Evolutionary conservation across 2,888 invertebrate genomes (phyloP).

Genomic region (Rosalia funebris): DNA sequence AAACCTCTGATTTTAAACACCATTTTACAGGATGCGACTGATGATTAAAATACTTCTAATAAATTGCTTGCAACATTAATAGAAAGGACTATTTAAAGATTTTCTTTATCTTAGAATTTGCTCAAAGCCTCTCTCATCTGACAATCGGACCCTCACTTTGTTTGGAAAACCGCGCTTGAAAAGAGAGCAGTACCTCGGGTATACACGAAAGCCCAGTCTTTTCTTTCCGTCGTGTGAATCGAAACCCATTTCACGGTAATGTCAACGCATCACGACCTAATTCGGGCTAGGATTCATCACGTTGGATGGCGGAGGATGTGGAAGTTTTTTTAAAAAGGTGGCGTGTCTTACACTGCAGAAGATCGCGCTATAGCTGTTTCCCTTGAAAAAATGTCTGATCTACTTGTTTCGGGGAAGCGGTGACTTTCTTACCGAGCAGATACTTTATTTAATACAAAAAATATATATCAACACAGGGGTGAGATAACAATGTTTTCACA

Average conservation of each 20-base stretch:
- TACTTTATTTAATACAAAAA: too few relatives aligned
- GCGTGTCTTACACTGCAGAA: background rate
- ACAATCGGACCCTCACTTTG: background rate
- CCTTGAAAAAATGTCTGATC: background rate
- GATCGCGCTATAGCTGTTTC: background rate
- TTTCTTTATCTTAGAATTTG: background rate
- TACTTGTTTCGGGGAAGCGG: background rate
- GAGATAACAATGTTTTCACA: too few relatives aligned
- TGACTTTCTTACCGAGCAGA: too few relatives aligned
- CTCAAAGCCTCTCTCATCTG: background rate
- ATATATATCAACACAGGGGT: too few relatives aligned
- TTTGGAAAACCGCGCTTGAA: background rate
- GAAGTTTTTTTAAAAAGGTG: background rate
- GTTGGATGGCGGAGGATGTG: background rate
- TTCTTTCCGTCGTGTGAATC: background rate
- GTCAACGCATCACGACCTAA: conserved; percentile 8
- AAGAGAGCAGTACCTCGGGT: background rate
- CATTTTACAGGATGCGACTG: too few relatives aligned
- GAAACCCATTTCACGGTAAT: conserved; percentile 7
- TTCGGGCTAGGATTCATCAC: conserved; percentile 5
- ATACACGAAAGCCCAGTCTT: background rate
- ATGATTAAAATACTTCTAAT: too few relatives aligned
- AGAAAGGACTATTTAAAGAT: background rate
- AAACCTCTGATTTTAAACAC: too few relatives aligned
- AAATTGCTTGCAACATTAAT: too few relatives aligned